These are phyloP conservation scores for Apteryx mantelli DNA, from an alignment of 2,113 vertebrate genomes.

Conservation along the genomic window DNA sequence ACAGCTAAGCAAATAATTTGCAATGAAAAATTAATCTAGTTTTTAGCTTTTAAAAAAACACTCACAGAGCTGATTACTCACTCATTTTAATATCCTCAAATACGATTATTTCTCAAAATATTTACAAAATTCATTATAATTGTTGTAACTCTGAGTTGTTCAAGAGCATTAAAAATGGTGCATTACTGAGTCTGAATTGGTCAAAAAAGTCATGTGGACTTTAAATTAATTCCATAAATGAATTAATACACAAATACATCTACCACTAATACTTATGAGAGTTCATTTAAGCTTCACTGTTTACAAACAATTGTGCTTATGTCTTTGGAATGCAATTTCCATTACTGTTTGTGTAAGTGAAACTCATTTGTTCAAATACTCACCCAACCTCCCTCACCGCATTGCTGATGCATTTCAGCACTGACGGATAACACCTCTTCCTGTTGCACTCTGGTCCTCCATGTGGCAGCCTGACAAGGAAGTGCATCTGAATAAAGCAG, in stretches of 20 bases:
- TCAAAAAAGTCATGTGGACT: not conserved
- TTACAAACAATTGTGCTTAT: not conserved
- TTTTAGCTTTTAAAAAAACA: not conserved
- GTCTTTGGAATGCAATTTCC: not conserved
- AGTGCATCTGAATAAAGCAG: not conserved
- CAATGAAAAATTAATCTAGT: not conserved
- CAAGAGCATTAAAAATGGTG: not conserved
- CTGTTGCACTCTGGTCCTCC: not conserved
- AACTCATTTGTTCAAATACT: not conserved
- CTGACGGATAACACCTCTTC: not conserved
- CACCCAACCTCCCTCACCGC: too few relatives aligned
- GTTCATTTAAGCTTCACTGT: not conserved
- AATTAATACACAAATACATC: not conserved
- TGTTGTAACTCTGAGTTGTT: not conserved
- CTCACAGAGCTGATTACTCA: not conserved
- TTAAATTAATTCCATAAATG: not conserved
- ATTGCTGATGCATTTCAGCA: not conserved
- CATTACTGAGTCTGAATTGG: not conserved
- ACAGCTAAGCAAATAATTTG: not conserved
- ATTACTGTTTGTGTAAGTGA: not conserved
- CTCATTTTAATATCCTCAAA: not conserved
- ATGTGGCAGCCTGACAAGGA: not conserved
- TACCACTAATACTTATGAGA: not conserved
- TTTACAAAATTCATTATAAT: not conserved
- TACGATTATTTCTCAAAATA: not conserved